Percentiles rank a stretch among this genome's conserved stretches.
These are phyloP conservation scores for Agrotis clavis DNA, from an alignment of 2,888 invertebrate genomes.

Conservation along the genomic window DNA sequence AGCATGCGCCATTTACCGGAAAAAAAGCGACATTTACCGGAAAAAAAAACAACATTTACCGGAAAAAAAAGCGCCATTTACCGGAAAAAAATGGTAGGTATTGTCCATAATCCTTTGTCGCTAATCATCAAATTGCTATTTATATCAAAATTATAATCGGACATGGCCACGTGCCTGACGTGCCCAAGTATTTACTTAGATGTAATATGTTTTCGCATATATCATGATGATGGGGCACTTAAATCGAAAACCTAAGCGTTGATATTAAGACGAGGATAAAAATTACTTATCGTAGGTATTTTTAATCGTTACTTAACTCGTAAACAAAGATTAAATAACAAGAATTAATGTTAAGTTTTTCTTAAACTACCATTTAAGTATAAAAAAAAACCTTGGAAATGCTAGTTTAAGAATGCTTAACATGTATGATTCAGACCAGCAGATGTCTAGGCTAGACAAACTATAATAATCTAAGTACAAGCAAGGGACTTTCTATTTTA, in stretches of 20 bases:
- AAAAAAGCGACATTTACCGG: too few relatives aligned
- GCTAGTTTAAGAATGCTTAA: not conserved
- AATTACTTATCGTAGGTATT: slow-evolving; percentile 5
- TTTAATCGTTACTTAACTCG: not conserved
- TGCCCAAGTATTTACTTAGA: not conserved
- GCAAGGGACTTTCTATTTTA: too few relatives aligned
- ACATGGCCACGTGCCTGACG: too few relatives aligned
- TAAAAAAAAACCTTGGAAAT: not conserved
- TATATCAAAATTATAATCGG: too few relatives aligned
- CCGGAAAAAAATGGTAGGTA: too few relatives aligned
- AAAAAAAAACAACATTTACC: too few relatives aligned
- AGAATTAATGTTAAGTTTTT: not conserved
- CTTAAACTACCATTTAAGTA: not conserved
- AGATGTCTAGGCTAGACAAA: not conserved
- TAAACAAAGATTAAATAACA: not conserved
- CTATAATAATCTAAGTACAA: not conserved
- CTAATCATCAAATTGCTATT: too few relatives aligned
- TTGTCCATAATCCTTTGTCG: too few relatives aligned
- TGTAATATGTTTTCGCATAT: not conserved
- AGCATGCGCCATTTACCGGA: too few relatives aligned
- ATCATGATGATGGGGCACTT: not conserved
- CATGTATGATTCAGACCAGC: not conserved
- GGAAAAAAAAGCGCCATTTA: too few relatives aligned
- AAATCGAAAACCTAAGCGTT: not conserved
- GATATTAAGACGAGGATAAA: not conserved